A percentile compares a stretch with the other conserved stretches of the same genome.
These are phyloP conservation scores for Macropodus opercularis DNA, from an alignment of 2,797 vertebrate species.

Conservation along the genomic window DNA sequence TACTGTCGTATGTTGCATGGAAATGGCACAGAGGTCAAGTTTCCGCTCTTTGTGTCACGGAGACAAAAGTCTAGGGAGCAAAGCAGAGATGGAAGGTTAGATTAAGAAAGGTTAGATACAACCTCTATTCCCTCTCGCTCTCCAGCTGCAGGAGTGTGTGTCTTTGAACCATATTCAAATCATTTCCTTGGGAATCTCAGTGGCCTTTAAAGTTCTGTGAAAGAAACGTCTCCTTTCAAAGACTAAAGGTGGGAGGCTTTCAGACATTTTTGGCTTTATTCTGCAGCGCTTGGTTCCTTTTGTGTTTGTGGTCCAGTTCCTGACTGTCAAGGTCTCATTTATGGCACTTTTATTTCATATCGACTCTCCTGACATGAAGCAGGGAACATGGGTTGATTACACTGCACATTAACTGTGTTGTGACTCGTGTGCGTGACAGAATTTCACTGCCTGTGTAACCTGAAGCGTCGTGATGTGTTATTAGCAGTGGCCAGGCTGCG, in stretches of 20 bases:
- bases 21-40: too few relatives aligned
- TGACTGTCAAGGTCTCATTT: slow-evolving; percentile 20
- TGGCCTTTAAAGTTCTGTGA: slow-evolving; percentile 70
- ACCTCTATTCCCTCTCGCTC: background rate
- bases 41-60: too few relatives aligned
- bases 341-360: slow-evolving; percentile 21
- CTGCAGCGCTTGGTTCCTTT: slow-evolving; percentile 31
- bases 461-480: too few relatives aligned
- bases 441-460: too few relatives aligned
- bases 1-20: too few relatives aligned
- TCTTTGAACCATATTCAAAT: slow-evolving; percentile 37
- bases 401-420: background rate
- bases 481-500: too few relatives aligned
- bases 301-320: slow-evolving; percentile 15
- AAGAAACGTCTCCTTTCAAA: slow-evolving; percentile 36
- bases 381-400: background rate
- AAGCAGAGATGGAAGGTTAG: background rate
- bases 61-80: background rate
- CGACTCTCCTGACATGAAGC: slow-evolving; percentile 11
- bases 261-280: slow-evolving; percentile 39
- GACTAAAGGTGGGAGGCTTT: slow-evolving; percentile 33
- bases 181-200: slow-evolving; percentile 48
- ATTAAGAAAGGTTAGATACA: background rate
- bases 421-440: background rate
- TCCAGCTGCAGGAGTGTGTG: background rate